Evolutionary conservation across 2,113 vertebrate species (phyloP), one percentile per base, ranked within the genome.

Genomic region (Tenrec ecaudatus): DNA sequence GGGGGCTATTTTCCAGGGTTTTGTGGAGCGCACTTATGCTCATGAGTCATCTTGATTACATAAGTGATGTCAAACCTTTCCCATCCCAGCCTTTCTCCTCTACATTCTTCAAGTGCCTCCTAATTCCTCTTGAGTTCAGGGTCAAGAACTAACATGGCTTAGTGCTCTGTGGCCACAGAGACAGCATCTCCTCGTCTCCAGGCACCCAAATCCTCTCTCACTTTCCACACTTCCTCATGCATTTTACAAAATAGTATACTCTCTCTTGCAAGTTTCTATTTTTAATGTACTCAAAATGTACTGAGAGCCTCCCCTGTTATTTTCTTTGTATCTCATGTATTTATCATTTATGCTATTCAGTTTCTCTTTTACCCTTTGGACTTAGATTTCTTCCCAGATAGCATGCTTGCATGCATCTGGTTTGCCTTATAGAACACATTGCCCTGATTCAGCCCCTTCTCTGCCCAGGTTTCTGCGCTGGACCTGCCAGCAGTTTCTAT

Each of bases 331-430:
- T 89, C 73, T 75, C 31, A 69, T 68, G 25, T 36, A 82, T 53
- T 91, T 83, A 84, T n/a, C 31, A 87, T 88, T 73, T 95, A 64
- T 89, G 12, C 53, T 85, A 3, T 87, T 91, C 77, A 58, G 19
- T 90, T 25, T 40, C 15, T 90, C 40, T 88, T 86, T 93, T 60
- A 90, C 20, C 22, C 3, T 93, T 88, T 36, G 12, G 33, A 60
- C 36, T 82, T 64, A 11, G 76, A 79, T 15, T 83, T 95, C 38
- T 92, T 47, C 23, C 43, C 14, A 93, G 71, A 91, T 31, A 78
- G 9, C 47, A 84, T 62, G 11, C 20, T 84, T 86, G 71, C 85
- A 33, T 77, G 38, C 36, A 75, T 76, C 36, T 75, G 29, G 20
- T 76, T 89, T 92, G 36, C n/a, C 6, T 87, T 76, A 73, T 29